A percentile compares a stretch with the other conserved stretches of the same genome.
Evolutionary conservation across 2,113 vertebrate genomes (phyloP).

Genomic region (Nymphicus hollandicus): DNA sequence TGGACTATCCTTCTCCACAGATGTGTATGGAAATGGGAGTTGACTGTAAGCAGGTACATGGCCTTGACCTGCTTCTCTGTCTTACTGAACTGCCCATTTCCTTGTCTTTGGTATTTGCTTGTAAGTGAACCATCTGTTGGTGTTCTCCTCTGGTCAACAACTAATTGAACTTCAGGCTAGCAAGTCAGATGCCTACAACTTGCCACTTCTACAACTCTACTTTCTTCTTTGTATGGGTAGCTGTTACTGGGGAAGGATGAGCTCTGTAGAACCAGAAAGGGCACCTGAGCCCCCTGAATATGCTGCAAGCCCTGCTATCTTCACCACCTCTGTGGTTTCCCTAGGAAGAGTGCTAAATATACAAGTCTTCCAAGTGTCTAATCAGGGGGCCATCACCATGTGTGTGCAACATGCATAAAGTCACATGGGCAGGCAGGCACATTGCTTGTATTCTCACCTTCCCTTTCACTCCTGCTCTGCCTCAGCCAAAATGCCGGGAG

Average conservation of each 20-base stretch:
- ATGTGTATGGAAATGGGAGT: neutral
- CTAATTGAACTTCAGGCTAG: neutral
- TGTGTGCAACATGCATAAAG: neutral
- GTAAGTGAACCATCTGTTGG: neutral
- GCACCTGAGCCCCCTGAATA: neutral
- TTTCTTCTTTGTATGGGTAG: neutral
- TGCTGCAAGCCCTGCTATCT: neutral
- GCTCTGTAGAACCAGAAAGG: neutral
- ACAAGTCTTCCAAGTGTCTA: accelerated
- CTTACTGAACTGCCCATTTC: neutral
- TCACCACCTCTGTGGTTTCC: neutral
- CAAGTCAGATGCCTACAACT: neutral
- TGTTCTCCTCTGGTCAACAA: neutral
- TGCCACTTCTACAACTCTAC: neutral
- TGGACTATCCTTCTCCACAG: neutral
- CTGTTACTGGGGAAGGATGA: neutral
- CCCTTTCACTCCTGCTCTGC: neutral
- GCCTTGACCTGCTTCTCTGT: neutral
- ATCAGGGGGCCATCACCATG: accelerated
- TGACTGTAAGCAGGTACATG: neutral
- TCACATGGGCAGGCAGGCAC: neutral
- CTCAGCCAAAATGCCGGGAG: neutral
- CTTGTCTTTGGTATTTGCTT: neutral
- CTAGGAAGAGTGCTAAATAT: neutral
- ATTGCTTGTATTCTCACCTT: accelerated